Base-by-base conservation (phyloP, 2,797 vertebrate species). In the Lagodon rhomboides region DNA sequence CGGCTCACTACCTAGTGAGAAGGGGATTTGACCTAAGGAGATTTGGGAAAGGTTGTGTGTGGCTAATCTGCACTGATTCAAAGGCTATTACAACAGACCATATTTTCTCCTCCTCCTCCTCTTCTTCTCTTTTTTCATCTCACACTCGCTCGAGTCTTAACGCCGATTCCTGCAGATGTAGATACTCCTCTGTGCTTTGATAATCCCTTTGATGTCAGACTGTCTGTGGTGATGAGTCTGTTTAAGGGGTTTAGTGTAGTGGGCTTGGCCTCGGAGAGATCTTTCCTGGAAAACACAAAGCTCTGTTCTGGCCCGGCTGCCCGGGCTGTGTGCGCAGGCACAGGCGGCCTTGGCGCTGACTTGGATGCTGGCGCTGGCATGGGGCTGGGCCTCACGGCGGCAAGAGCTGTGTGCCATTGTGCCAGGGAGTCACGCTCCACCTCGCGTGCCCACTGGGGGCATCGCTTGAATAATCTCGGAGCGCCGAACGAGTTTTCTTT, bases 141-240 rank as follows among this genome's bases (percentile, higher is more conserved):
- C 73, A 71, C 79, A 84, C 64, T 85, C n/a, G 12, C 79, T 83
- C 78, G 58, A 83, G 84, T 84, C 77, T 87, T 75, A 85, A 78
- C 75, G 78, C 82, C 75, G 61, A 67, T 85, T 88, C 90, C 72
- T 86, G 77, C 66, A 50, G 81, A 86, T 74, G 81, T 64, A 80
- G 85, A 85, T 84, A 51, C 83, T 85, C 53, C 5, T 71, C 75
- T 82, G 60, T 53, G 73, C 83, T 86, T 80, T 75, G 77, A 83
- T 91, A 91, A 93, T 92, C 91, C 89, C 87, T 92, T 93, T 93
- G 92, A 94, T 92, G 92, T 91, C 62, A 8, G 89, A 75, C 82
- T 69, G 85, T 90, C 87, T 87, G 80, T 80, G 51, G 83, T 80
- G 90, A 94, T 91, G 89, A 93, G 88, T 92, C 89, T 90, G 90